Base-by-base conservation (phyloP, 2,113 vertebrate genomes). In the Pygoscelis antarcticus region DNA sequence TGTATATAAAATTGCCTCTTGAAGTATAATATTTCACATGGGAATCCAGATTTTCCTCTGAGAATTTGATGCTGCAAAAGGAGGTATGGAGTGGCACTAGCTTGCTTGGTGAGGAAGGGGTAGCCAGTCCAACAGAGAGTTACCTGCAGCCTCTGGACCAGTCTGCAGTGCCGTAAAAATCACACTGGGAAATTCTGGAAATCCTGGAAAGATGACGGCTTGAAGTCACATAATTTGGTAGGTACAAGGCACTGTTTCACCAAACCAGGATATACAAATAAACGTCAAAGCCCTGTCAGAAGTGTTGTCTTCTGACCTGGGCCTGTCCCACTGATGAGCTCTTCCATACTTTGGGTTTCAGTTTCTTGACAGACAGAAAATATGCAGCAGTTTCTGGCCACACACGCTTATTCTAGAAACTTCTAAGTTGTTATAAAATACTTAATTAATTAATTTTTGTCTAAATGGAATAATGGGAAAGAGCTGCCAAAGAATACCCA, bases 51-150 rank as follows among this genome's bases (percentile, higher is more conserved):
- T 55, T 65, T 88, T 92, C 25, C 21, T 90, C 13, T 22, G 42
- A 52, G 9, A 64, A 69, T 77, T 32, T 46, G 16, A 15, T 69
- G 40, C 32, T 69, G 44, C 47, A 42, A 42, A 57, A 60, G 55
- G 44, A 69, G 32, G 25, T 54, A 32, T 4, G 10, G 13, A 54
- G 32, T 14, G 11, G 6, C 58, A 5, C 9, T 66, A 19, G 36
- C 6, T 49, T 64, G 22, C 46, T 58, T n/a, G 51, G 10, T 69
- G 46, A 66, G 21, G 58, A 88, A 27, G 16, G 47, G 57, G 6
- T 36, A 51, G 16, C 22, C 49, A 19, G 26, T 55, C 22, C 0
- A 0, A 26, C 32, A 26, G 27, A 12, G 5, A 3, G 13, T 22
- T 70, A 36, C 10, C 16, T 70, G 36, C 46, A 55, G 22, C 46